Evolutionary conservation across 2,113 vertebrate species (phyloP).

Genomic region (Seriola rivoliana): DNA sequence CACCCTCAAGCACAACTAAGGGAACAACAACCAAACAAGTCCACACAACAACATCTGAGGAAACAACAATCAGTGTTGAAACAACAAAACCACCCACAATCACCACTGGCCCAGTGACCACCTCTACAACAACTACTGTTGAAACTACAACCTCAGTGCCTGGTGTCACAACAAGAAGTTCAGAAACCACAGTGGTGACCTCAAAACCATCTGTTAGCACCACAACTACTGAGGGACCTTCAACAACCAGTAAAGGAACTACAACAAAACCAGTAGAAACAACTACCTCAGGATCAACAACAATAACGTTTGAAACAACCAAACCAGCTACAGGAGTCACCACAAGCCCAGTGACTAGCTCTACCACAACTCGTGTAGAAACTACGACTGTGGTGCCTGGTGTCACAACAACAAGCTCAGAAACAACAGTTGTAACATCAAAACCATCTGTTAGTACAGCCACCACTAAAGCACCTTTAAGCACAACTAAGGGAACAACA

Average conservation of each 20-base stretch:
- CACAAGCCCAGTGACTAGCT: neutral
- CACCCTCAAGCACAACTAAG: neutral
- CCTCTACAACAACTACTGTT: conserved; percentile 3
- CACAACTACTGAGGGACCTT: neutral
- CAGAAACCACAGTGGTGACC: conserved; percentile 2
- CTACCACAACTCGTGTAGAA: conserved; percentile 13
- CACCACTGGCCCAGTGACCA: conserved; percentile 10
- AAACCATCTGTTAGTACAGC: too few relatives aligned
- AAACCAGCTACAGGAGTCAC: neutral
- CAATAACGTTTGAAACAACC: neutral
- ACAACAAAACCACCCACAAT: neutral
- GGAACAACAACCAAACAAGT: neutral
- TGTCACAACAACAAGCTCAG: neutral
- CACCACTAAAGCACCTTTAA: too few relatives aligned
- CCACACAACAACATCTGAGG: neutral
- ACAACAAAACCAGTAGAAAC: neutral
- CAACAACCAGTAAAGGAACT: neutral
- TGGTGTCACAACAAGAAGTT: neutral
- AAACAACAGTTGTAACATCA: conserved; percentile 2
- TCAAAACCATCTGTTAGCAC: conserved; percentile 18
- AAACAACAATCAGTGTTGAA: neutral
- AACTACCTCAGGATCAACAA: neutral
- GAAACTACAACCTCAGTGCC: neutral
- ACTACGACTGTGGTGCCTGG: neutral
- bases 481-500: neutral